phyloP scores from a whole-genome alignment of 2,888 invertebrate species.

The Pseudeuparius sepicola region DNA sequence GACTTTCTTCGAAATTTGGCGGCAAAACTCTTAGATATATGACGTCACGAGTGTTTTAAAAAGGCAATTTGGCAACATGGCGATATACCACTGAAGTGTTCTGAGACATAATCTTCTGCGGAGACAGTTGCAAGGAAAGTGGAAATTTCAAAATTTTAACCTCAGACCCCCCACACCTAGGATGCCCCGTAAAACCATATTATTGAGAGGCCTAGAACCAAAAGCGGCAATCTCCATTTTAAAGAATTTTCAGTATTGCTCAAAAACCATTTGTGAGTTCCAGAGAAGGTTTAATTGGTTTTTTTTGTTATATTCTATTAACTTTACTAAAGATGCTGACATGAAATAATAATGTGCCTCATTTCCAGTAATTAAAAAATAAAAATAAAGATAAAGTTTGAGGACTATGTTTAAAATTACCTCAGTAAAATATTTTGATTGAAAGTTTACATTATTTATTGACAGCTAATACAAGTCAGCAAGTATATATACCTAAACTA shows the following conservation, averaged over 20 bases:
- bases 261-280: conserved; percentile 2
- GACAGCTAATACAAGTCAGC: conserved; percentile 2
- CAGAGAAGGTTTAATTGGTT: conserved; percentile 1
- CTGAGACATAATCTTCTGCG: no score
- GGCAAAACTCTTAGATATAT: no score
- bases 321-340: conserved; percentile 1
- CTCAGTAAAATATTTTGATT: background rate
- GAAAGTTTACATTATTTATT: conserved; percentile 1
- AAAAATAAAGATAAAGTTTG: conserved; percentile 1
- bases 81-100: no score
- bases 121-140: no score
- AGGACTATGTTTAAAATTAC: conserved; percentile 2
- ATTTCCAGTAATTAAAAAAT: conserved; percentile 2
- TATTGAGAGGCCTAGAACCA: conserved; percentile 2
- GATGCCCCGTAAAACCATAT: no score
- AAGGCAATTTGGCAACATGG: no score
- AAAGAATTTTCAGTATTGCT: conserved; percentile 1
- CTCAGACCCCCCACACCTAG: no score
- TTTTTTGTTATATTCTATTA: conserved; percentile 2
- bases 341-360: background rate
- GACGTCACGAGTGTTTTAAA: no score
- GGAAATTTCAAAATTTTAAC: no score
- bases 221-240: conserved; percentile 3
- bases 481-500: conserved; percentile 3
- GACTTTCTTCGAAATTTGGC: no score